phyloP scores from a whole-genome alignment of 2,113 vertebrate species.

The Sylvietta virens region DNA sequence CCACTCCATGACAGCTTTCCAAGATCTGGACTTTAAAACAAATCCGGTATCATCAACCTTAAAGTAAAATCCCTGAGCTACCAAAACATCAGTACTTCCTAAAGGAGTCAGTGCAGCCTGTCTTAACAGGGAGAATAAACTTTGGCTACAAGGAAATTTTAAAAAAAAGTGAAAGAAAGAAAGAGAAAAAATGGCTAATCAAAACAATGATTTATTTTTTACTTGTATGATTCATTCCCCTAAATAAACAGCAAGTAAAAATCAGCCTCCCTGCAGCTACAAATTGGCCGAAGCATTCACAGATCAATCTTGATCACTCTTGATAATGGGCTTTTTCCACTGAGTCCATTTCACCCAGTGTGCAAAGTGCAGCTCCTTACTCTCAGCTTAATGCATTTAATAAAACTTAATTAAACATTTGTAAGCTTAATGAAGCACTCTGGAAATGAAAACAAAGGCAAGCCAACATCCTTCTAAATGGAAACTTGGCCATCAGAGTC shows the following conservation, averaged over 20 bases:
- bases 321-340: slow-evolving; percentile 16
- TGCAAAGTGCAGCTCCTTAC: slow-evolving; percentile 50
- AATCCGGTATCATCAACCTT: not conserved
- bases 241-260: not conserved
- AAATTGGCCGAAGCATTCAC: not conserved
- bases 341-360: not conserved
- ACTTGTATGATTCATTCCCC: not conserved
- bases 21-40: not conserved
- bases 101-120: not conserved
- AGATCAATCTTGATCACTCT: slow-evolving; percentile 26
- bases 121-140: not conserved
- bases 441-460: slow-evolving; percentile 52
- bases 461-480: not conserved
- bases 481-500: not conserved
- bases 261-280: not conserved
- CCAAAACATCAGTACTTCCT: not conserved
- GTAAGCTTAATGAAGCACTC: slow-evolving; percentile 60
- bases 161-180: not conserved
- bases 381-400: slow-evolving; percentile 64
- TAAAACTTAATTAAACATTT: slow-evolving; percentile 68
- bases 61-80: not conserved
- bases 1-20: not conserved
- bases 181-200: not conserved
- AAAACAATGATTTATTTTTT: not conserved
- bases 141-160: not conserved